Percentiles rank a stretch among this genome's conserved stretches.
These are phyloP conservation scores for Meganola albula DNA, from an alignment of 2,888 invertebrate genomes.

Conservation along the genomic window DNA sequence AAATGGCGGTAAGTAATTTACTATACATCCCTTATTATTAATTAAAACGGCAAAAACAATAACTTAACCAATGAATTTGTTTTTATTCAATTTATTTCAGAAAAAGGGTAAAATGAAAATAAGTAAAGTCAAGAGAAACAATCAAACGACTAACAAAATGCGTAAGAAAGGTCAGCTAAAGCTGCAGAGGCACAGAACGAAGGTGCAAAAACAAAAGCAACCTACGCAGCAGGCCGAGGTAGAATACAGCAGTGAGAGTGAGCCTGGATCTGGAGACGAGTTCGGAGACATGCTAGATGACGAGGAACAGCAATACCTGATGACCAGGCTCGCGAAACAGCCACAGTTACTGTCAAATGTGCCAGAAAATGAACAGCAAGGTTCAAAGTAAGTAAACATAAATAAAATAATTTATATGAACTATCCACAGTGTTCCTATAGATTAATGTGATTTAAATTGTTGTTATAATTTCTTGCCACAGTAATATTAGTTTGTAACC, in stretches of 20 bases:
- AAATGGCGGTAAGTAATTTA: slow-evolving; percentile 55
- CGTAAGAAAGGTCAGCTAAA: slow-evolving; percentile 74
- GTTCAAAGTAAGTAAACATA: slow-evolving; percentile 37
- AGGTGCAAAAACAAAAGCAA: slow-evolving; percentile 53
- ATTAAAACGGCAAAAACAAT: not conserved
- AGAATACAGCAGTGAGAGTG: slow-evolving; percentile 66
- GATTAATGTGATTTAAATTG: no score
- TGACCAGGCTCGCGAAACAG: slow-evolving; percentile 59
- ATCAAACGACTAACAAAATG: slow-evolving; percentile 78
- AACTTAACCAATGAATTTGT: slow-evolving; percentile 9
- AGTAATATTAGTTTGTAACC: no score
- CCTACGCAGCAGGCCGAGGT: slow-evolving; percentile 39
- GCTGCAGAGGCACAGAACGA: slow-evolving; percentile 60
- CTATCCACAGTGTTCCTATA: no score
- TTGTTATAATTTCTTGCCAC: no score
- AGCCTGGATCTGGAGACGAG: slow-evolving; percentile 69
- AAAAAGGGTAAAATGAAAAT: slow-evolving; percentile 75
- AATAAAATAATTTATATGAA: no score
- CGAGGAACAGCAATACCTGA: slow-evolving; percentile 74
- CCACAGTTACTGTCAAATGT: slow-evolving; percentile 59
- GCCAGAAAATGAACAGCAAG: slow-evolving; percentile 48
- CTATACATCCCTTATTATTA: not conserved
- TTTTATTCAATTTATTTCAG: slow-evolving; percentile 35
- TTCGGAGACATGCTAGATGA: slow-evolving; percentile 78
- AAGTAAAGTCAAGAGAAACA: slow-evolving; percentile 75